Evolutionary conservation across 2,888 invertebrate species (phyloP), one percentile per base, ranked within the genome.

Genomic region (Calameuta filiformis): DNA sequence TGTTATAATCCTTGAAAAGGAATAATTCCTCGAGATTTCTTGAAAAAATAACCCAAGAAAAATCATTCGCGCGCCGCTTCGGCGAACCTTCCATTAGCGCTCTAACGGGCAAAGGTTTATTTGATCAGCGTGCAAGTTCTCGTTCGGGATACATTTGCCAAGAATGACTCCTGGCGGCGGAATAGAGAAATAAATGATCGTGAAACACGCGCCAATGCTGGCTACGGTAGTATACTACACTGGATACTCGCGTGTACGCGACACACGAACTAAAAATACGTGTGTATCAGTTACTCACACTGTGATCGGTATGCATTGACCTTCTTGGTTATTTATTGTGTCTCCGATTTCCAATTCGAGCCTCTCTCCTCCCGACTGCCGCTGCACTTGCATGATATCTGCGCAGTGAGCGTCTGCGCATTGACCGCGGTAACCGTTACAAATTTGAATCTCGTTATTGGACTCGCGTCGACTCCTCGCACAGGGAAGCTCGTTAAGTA

Each of bases 161-260:
- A 2, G 40, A 56, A 56, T 56, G 40, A 23, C 40, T 56, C 40
- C 40, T 56, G 40, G 40, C 40, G 40, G 40, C 6, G 40, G 71
- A 71, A 71, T 71, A 71, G 33, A 71, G 30, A 71, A 71, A 71
- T 71, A 71, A 71, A 71, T 71, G 71, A 71, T 71, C 71, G 71
- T 12, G 31, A 34, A 71, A 71, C 71, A 71, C 71, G 71, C 71
- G 71, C 71, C 71, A 71, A 31, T 71, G 71, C 40, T 56, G 40
- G 9, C 40, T 56, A 56, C 40, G 2, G 40, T 56, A 56, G 40
- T 56, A 56, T 56, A 15, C 9, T 56, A 56, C 23, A 56, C 9
- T 23, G 0, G 23, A 40, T 23, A 40, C 40, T 15, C 40, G 15
- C 40, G 15, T 40, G 6, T 1, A 40, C 40, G 40, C 6, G 15